Base-by-base conservation (phyloP, 2,888 invertebrate species). In the Pterobdella sp. region DNA sequence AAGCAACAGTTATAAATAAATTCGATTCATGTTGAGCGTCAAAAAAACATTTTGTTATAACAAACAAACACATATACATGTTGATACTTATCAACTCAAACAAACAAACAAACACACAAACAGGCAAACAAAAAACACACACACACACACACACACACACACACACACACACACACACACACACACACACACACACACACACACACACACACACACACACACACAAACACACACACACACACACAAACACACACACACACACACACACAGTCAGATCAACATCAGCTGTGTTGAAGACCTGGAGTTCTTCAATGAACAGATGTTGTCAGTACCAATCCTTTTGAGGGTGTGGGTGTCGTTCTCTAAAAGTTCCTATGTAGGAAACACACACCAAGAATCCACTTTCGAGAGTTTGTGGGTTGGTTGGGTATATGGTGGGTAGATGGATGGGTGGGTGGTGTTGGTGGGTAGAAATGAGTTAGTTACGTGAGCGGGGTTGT, bases 241-340 rank as follows among this genome's bases (percentile, higher is more conserved):
- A n/a, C n/a, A n/a, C n/a, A n/a, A n/a, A 63, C 35, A 56, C 60
- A 22, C 18, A 22, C 7, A 7, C 42, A 42, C 42, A 42, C 42
- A 26, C 7, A n/a, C 22, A 10, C 71, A 32, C 74, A 77, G 77
- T 70, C 76, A 77, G 68, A 77, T 78, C n/a, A 77, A 77, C 73
- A 74, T 78, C 56, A 69, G 65, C 34, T 71, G 70, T n/a, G 75
- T 77, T 72, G 76, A 77, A 63, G 78, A 78, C 70, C 72, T 78
- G 69, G 76, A 76, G 52, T 74, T 73, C 22, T 75, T 77, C 37
- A 73, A 76, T 36, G 76, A 77, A 63, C 76, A 77, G 68, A 73
- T 78, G 34, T 69, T 78, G 7, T 77, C 77, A 14, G 74, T 77
- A 67, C 78, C 78, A 10, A 60, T 78, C 26, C 75, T 78, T 34